These are phyloP conservation scores for Limnothrissa miodon DNA, from an alignment of 2,113 vertebrate species.

Conservation along the genomic window DNA sequence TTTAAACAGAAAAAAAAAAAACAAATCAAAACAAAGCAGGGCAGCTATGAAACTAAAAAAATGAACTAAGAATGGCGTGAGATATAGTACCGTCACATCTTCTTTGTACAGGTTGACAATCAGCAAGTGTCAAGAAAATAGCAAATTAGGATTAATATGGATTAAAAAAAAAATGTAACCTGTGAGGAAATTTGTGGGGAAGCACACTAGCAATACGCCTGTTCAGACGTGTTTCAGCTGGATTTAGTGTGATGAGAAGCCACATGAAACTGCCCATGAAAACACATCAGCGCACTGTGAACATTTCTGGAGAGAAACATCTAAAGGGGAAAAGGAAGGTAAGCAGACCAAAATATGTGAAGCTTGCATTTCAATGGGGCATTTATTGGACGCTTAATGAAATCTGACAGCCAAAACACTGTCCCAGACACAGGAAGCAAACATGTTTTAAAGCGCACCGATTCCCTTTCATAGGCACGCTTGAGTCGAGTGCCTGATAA, in stretches of 20 bases:
- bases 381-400: constrained; percentile 11
- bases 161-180: not conserved
- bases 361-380: not conserved
- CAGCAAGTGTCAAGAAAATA: not conserved
- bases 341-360: constrained; percentile 12
- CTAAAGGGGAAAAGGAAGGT: not conserved
- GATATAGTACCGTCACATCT: not conserved
- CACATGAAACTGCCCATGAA: not conserved
- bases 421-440: constrained; percentile 7
- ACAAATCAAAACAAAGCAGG: not conserved
- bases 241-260: not conserved
- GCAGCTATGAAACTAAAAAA: not conserved
- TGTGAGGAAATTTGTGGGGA: not conserved
- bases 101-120: not conserved
- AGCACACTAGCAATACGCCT: not conserved
- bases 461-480: not conserved
- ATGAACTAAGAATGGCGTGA: not conserved
- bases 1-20: not conserved
- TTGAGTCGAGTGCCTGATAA: constrained; percentile 14
- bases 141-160: too few species aligned
- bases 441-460: not conserved
- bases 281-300: constrained; percentile 2
- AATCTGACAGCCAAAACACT: constrained; percentile 4
- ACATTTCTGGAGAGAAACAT: not conserved
- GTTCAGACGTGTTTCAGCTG: not conserved